Conservation (phyloP, 2,888 invertebrate species). For the Zele albiditarsus region DNA sequence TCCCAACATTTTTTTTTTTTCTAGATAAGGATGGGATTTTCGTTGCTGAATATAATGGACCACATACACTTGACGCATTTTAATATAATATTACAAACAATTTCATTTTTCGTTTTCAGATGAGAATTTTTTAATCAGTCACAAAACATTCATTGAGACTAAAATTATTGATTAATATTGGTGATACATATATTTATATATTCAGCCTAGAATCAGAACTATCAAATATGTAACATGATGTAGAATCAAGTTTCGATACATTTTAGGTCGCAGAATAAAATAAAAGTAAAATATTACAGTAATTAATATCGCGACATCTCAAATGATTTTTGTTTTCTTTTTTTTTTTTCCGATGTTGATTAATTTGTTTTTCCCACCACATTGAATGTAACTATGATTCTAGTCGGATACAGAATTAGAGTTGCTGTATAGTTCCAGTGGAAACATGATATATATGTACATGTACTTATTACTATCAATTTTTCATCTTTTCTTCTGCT, state of each 20-base stretch:
- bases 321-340: no score
- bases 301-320: not conserved
- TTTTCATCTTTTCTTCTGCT: not conserved
- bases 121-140: slow-evolving; percentile 3
- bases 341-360: not conserved
- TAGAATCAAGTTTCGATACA: not conserved
- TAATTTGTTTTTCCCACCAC: no score
- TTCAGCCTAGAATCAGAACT: slow-evolving; percentile 16
- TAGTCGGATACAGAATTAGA: slow-evolving; percentile 7
- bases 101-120: not conserved
- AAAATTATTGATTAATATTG: not conserved
- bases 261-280: not conserved
- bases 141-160: slow-evolving; percentile 2
- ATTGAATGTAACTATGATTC: slow-evolving; percentile 1
- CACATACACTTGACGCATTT: slow-evolving; percentile 79
- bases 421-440: not conserved
- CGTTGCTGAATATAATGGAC: slow-evolving; percentile 81
- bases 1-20: slow-evolving; percentile 87
- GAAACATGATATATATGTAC: not conserved
- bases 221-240: not conserved
- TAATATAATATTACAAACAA: slow-evolving; percentile 56
- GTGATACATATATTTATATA: not conserved
- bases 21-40: slow-evolving; percentile 84
- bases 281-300: not conserved
- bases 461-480: not conserved